Percentiles rank a stretch among this genome's conserved stretches.
phyloP scores from a whole-genome alignment of 1,140 invertebrate species.

The Heterodera schachtii region DNA sequence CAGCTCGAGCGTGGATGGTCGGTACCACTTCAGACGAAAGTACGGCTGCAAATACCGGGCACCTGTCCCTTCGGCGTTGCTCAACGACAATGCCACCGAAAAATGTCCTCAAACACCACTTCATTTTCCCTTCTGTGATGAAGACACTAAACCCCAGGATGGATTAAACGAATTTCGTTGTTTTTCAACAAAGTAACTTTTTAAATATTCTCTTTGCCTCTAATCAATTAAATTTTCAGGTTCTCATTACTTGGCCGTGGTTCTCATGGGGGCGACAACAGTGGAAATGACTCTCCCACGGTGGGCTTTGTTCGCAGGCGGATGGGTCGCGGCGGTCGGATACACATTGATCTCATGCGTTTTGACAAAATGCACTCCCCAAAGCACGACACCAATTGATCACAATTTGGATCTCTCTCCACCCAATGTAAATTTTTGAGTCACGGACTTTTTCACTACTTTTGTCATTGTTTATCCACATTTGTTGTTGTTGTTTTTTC shows the following conservation, averaged over 20 bases:
- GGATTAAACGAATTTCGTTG: conserved; percentile 9
- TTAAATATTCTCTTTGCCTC: not conserved
- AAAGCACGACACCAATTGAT: not conserved
- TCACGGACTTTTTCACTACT: not conserved
- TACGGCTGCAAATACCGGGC: conserved; percentile 35
- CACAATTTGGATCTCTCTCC: conserved; percentile 22
- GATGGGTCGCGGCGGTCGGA: conserved; percentile 37
- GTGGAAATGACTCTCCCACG: not conserved
- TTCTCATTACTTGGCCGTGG: not conserved
- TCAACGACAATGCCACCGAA: conserved; percentile 6
- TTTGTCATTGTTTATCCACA: not conserved
- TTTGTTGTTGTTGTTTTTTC: not conserved
- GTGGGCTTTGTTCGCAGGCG: conserved; percentile 25
- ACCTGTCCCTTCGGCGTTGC: conserved; percentile 13
- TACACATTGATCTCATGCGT: conserved; percentile 35
- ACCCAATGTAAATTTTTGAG: conserved; percentile 21
- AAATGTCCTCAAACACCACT: not conserved
- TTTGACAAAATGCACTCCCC: conserved; percentile 14
- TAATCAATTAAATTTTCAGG: not conserved
- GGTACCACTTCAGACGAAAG: conserved; percentile 42
- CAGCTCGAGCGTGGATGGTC: conserved; percentile 37
- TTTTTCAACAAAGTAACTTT: conserved; percentile 4
- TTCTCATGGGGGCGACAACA: not conserved
- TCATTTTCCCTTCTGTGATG: not conserved
- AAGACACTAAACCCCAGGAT: not conserved